These are phyloP conservation scores for Lithobates sylvaticus DNA, from an alignment of 2,797 vertebrate genomes.

Conservation along the genomic window DNA sequence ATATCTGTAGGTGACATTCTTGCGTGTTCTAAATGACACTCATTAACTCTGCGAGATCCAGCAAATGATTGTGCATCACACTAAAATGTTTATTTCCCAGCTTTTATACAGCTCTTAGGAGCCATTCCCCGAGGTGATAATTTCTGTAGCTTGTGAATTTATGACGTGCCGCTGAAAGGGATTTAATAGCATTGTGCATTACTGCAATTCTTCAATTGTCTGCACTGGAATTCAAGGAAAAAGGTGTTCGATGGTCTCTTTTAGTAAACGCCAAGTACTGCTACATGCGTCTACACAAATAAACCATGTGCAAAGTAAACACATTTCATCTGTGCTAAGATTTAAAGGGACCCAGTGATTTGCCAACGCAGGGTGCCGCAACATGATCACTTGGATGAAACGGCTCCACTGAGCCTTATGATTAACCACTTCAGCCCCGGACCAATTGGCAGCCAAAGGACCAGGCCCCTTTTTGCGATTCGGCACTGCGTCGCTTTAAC, in stretches of 20 bases:
- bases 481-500: no score
- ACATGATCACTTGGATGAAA: no score
- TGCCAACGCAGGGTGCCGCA: no score
- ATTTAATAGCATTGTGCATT: constrained; percentile 14
- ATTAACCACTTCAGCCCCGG: no score
- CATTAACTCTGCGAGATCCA: constrained; percentile 30
- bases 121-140: constrained; percentile 33
- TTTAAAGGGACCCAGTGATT: no score
- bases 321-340: no score
- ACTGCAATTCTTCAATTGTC: background rate
- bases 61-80: constrained; percentile 24
- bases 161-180: constrained; percentile 6
- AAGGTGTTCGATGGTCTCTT: background rate
- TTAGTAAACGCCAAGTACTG: no score
- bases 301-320: no score
- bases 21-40: constrained; percentile 14
- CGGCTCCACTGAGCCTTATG: no score
- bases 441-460: no score
- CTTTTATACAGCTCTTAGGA: constrained; percentile 38
- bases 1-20: constrained; percentile 15
- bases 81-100: constrained; percentile 13
- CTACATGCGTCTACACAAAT: no score
- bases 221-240: background rate
- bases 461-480: no score
- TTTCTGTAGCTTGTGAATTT: constrained; percentile 21